Base-by-base conservation (phyloP, 2,888 invertebrate genomes). In the Gryllus longicercus region DNA sequence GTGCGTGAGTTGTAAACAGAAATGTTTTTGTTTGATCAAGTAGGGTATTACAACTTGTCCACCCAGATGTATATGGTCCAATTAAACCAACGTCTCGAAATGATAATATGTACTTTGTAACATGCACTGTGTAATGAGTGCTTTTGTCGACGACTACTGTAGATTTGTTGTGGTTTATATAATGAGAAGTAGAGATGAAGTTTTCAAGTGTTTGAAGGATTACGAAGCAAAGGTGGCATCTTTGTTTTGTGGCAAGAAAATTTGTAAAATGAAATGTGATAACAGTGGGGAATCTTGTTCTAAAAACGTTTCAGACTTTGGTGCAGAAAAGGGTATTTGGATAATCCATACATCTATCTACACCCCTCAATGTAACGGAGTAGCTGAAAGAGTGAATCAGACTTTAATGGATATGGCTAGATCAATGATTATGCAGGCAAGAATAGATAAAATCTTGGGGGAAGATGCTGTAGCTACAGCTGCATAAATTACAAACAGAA, bases 381-480 rank as follows among this genome's bases (percentile, higher is more conserved):
- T 74, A 74, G 74, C 74, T 74, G 74, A 12, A n/a, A 74, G 14
- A 25, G 3, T 74, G 74, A 74, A 74, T 12, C 14, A 11, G 74
- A 74, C 74, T 10, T 74, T 74, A 21, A 74, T 74, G 74, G 74
- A 74, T 74, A 74, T 74, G 74, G 74, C 11, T 74, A 74, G 74
- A 12, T 74, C 74, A 74, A 74, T 74, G 14, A 74, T 74, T 21
- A 11, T 74, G 74, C 74, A 74, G 74, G 74, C 74, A 11, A 10
- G 2, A 11, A 74, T 74, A 12, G 74, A 74, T 74, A 74, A 74
- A 80, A 50, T 49, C 1, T 83, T 83, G 76, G 83, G 81, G 80
- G 80, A 81, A 25, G 82, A 83, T 78, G 81, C 83, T 74, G 84
- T 86, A 16, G 83, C 85, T 78, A 86, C 86, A 79, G 86, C 86